Base-by-base conservation (phyloP, 2,797 vertebrate species). In the Sebastiscus tertius region DNA sequence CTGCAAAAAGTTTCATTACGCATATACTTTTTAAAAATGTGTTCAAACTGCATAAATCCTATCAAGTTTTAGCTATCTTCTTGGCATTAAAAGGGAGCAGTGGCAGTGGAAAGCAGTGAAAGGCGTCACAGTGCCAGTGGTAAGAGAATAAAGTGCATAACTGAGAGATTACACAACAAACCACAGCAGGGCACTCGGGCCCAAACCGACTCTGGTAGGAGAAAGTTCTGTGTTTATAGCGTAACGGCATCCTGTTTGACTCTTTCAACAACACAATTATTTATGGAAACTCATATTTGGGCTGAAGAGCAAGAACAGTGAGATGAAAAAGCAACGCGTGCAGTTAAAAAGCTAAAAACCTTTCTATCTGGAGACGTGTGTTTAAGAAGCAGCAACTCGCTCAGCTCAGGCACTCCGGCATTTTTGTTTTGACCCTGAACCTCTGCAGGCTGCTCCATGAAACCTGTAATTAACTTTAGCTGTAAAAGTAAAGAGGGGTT, bases 151-250 rank as follows among this genome's bases (percentile, higher is more conserved):
- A 97, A 96, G 76, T 88, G 92, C 97, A 97, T 96, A 97, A 95
- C 96, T 96, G 92, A 95, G 95, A 94, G 94, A 97, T 98, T 97
- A 97, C 96, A 96, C 96, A 97, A 96, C 96, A 96, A 96, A 97
- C 97, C 97, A 91, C 97, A 97, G 95, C 93, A 94, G 96, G 91
- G 95, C 96, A 96, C 94, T 93, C 92, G 87, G 95, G 95, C 95
- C 95, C 80, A 93, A 95, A 96, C 95, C 92, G 92, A 93, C 96
- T 96, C 95, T 94, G 95, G 95, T 60, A 76, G 90, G 77, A 86
- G 77, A 89, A 83, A 79, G 81, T 82, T 91, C 76, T 77, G 81
- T 87, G 87, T 90, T 94, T 92, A 82, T 70, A 87, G 83, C 61
- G 18, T 74, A 84, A 89, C 82, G 85, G 95, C 94, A 95, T 95